Evolutionary conservation across 2,888 invertebrate genomes (phyloP).

Genomic region (Thymelicus acteon): DNA sequence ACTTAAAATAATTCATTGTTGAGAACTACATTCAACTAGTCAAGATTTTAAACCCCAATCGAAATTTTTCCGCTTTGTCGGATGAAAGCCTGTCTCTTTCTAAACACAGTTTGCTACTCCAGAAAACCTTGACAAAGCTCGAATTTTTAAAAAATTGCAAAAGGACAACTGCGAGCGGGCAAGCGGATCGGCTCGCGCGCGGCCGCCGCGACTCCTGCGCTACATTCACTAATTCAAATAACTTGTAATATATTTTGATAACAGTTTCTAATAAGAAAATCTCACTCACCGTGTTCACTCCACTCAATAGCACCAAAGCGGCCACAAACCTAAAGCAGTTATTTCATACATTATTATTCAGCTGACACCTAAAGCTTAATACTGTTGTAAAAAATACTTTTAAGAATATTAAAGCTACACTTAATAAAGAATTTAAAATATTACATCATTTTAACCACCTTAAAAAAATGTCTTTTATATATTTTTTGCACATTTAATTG

Average conservation of each 20-base stretch:
- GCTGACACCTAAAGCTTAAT: not conserved
- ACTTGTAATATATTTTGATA: constrained; percentile 47
- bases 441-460: too few species aligned
- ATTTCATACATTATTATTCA: constrained; percentile 31
- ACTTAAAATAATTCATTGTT: constrained; percentile 30
- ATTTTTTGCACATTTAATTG: not conserved
- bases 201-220: constrained; percentile 42
- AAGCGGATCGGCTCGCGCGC: constrained; percentile 58
- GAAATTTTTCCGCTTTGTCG: not conserved
- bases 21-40: constrained; percentile 16
- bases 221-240: constrained; percentile 61
- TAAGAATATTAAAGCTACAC: constrained; percentile 31
- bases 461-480: too few species aligned
- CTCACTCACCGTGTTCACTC: constrained; percentile 70
- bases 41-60: not conserved
- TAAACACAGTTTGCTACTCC: constrained; percentile 18
- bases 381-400: constrained; percentile 21
- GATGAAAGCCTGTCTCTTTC: constrained; percentile 6
- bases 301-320: constrained; percentile 66
- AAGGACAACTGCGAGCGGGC: constrained; percentile 70
- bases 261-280: constrained; percentile 44
- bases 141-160: constrained; percentile 74
- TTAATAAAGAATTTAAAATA: not conserved
- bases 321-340: constrained; percentile 69
- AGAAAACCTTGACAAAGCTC: constrained; percentile 44